Evolutionary conservation across 2,888 invertebrate species (phyloP).

Genomic region (Drosophila nigricruria): DNA sequence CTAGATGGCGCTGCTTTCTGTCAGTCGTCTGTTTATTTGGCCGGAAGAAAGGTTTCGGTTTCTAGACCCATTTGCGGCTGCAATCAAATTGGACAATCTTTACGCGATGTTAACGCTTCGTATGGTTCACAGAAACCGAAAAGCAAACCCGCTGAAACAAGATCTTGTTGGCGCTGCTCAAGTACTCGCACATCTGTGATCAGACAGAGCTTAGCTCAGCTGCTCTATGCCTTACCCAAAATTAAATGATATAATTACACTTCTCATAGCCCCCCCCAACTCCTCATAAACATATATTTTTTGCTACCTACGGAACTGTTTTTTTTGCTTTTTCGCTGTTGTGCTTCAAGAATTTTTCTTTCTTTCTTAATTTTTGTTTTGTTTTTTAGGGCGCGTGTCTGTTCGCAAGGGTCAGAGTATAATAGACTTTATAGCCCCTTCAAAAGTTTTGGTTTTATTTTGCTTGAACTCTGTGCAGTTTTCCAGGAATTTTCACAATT

Average conservation of each 20-base stretch:
- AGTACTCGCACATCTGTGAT: conserved; percentile 27
- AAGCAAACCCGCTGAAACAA: conserved; percentile 17
- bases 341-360: conserved; percentile 63
- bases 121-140: conserved; percentile 37
- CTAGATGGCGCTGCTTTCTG: conserved; percentile 29
- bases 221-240: conserved; percentile 46
- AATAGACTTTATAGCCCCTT: conserved; percentile 34
- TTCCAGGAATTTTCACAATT: conserved; percentile 54
- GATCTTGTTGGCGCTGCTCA: conserved; percentile 17
- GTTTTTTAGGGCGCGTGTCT: conserved; percentile 63
- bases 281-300: conserved; percentile 27
- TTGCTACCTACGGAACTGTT: conserved; percentile 14
- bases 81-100: conserved; percentile 72
- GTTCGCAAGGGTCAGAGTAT: conserved; percentile 39
- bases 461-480: conserved; percentile 37
- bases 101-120: conserved; percentile 76
- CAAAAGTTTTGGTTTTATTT: conserved; percentile 20
- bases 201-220: conserved; percentile 19
- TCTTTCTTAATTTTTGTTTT: conserved; percentile 11
- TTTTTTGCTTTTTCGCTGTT: conserved; percentile 35
- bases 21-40: background rate
- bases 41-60: conserved; percentile 28
- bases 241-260: conserved; percentile 73
- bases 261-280: conserved; percentile 34
- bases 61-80: conserved; percentile 24